Evolutionary conservation across 2,888 invertebrate genomes (phyloP).

Genomic region (Allolobophora icterica): DNA sequence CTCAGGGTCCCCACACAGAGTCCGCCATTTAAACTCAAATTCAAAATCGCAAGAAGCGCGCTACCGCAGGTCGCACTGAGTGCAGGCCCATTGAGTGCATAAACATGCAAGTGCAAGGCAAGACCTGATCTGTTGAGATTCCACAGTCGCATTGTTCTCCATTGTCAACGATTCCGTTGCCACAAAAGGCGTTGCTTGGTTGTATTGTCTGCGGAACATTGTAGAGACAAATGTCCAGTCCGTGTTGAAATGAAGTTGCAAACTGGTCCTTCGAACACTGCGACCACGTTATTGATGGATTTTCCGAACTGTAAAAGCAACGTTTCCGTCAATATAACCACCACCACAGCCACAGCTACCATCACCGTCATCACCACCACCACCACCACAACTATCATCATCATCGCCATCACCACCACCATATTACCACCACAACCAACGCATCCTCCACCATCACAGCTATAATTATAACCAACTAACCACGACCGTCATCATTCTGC

Average conservation of each 20-base stretch:
- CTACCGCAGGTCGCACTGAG: not conserved
- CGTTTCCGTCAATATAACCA: not conserved
- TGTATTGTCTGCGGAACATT: slow-evolving; percentile 3
- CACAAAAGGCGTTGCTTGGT: not conserved
- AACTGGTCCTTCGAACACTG: slow-evolving; percentile 25
- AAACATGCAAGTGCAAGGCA: not conserved
- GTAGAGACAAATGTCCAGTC: slow-evolving; percentile 29
- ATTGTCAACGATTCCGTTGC: slow-evolving; percentile 15
- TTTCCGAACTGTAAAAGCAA: not conserved
- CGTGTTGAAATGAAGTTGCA: not conserved
- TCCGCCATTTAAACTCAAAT: too few species aligned
- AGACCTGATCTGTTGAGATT: not conserved
- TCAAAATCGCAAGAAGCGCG: too few species aligned
- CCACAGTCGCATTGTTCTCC: slow-evolving; percentile 30
- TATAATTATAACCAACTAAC: too few species aligned
- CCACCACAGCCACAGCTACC: not conserved
- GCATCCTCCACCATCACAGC: too few species aligned
- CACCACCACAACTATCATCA: too few species aligned
- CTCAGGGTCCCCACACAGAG: too few species aligned
- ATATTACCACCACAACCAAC: too few species aligned
- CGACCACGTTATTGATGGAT: not conserved
- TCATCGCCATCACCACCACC: too few species aligned
- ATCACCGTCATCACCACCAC: too few species aligned
- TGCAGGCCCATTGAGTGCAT: not conserved
- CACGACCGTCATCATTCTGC: too few species aligned